Base-by-base conservation (phyloP, 2,113 vertebrate species). In the Menura novaehollandiae region DNA sequence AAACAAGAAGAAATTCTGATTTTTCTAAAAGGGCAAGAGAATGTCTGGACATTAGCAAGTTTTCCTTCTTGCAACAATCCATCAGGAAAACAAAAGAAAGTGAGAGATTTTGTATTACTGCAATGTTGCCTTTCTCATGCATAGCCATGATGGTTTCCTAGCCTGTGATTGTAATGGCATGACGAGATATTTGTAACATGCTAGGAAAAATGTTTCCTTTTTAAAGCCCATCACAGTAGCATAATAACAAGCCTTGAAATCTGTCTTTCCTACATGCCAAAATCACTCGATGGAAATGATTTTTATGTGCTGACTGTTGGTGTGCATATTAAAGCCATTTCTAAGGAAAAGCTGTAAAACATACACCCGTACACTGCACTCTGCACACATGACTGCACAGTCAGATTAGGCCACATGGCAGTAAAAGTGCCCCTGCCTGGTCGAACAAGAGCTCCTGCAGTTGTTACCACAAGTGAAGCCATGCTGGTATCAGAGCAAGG, bases 151-250 rank as follows among this genome's bases (percentile, higher is more conserved):
- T 44, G 23, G 56, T 78, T 91, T 96, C 68, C 64, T 37, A 78
- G 62, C 51, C 60, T 64, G n/a, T 43, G 69, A 75, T 32, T 35
- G 13, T 51, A 96, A 81, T 41, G 76, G 77, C 69, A 88, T 15
- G 49, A 85, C 55, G 85, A 86, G 85, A 84, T 93, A 94, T 96
- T 95, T 93, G 96, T 69, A 88, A 94, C 88, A 94, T 37, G 49
- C 56, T 59, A 93, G 84, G 64, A 89, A 89, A 95, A 95, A 87
- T 77, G 86, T 96, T 93, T 94, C 92, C 73, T 78, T 95, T 95
- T 89, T 82, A 94, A 95, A 94, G 93, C 80, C 93, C 80, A 84
- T 94, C 86, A 78, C 64, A 35, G 68, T 49, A 86, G 94, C 80
- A 53, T 87, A 93, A 79, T 82, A 96, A 93, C 83, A 86, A 93